Evolutionary conservation across 2,888 invertebrate genomes (phyloP).

Genomic region (Temnothorax rugatulus): DNA sequence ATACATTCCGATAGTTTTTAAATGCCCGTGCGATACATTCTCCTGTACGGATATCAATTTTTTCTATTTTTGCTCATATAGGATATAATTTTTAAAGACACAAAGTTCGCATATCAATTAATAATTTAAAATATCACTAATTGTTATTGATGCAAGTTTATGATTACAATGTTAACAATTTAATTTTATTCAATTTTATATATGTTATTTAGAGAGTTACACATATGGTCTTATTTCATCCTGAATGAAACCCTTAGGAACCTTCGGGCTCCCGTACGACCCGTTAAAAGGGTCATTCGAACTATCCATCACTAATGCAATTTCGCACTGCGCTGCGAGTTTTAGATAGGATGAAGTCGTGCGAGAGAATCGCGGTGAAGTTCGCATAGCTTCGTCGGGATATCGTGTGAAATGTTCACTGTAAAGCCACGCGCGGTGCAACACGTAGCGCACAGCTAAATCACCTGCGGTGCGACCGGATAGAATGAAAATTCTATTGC

Average conservation of each 20-base stretch:
- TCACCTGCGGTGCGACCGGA: slow-evolving; percentile 40
- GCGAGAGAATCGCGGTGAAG: slow-evolving; percentile 45
- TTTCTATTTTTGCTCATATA: background rate
- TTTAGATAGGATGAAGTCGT: slow-evolving; percentile 53
- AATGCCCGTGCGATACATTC: background rate
- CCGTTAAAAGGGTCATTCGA: slow-evolving; percentile 26
- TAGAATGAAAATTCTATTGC: slow-evolving; percentile 50
- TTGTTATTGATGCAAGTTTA: background rate
- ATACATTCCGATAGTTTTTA: background rate
- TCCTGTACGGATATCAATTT: background rate
- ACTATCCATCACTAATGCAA: slow-evolving; percentile 45
- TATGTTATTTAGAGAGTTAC: background rate
- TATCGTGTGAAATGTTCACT: slow-evolving; percentile 50
- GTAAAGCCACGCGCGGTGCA: slow-evolving; percentile 42
- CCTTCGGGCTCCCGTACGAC: background rate
- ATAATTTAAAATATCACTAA: background rate
- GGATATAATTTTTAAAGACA: background rate
- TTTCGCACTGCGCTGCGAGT: slow-evolving; percentile 15
- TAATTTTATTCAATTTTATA: background rate
- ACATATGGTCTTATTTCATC: background rate
- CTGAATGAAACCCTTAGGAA: background rate
- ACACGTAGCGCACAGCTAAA: slow-evolving; percentile 44
- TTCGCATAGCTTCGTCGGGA: slow-evolving; percentile 46
- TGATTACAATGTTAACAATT: background rate
- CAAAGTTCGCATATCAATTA: background rate